A percentile compares a stretch with the other conserved stretches of the same genome.
Conservation (phyloP, 2,113 vertebrate species). For the Spilogale gracilis region DNA sequence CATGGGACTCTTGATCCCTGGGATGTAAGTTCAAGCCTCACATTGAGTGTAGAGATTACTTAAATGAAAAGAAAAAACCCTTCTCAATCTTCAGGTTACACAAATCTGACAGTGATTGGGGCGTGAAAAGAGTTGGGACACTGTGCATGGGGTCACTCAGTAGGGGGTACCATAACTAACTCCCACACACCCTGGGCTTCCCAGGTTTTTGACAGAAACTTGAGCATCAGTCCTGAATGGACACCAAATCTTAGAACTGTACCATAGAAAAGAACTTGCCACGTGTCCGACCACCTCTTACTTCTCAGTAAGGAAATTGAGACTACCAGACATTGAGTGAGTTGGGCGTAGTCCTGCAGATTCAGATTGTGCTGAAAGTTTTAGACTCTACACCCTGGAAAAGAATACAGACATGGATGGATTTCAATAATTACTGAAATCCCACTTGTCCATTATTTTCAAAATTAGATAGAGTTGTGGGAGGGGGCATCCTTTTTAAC, state of each 20-base stretch:
- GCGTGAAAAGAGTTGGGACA: background rate
- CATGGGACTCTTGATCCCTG: background rate
- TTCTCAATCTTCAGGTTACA: too few species aligned
- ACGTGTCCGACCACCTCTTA: fast-evolving
- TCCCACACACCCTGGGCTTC: too few species aligned
- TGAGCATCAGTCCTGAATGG: background rate
- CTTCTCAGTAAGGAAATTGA: background rate
- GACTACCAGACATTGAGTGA: too few species aligned
- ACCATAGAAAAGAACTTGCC: background rate
- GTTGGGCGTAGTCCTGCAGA: fast-evolving
- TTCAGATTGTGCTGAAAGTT: fast-evolving
- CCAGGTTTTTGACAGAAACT: background rate
- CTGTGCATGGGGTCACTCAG: fast-evolving
- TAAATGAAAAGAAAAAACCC: background rate
- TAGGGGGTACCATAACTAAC: too few species aligned
- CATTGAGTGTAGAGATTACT: background rate
- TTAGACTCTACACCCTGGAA: fast-evolving
- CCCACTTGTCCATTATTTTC: background rate
- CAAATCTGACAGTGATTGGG: background rate
- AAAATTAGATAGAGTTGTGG: background rate
- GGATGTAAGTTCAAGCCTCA: background rate
- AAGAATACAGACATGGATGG: fast-evolving
- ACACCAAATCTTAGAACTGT: background rate
- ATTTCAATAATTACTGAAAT: too few species aligned
- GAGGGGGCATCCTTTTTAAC: background rate